phyloP scores from a whole-genome alignment of 2,113 vertebrate genomes.

The Orthonyx spaldingii region DNA sequence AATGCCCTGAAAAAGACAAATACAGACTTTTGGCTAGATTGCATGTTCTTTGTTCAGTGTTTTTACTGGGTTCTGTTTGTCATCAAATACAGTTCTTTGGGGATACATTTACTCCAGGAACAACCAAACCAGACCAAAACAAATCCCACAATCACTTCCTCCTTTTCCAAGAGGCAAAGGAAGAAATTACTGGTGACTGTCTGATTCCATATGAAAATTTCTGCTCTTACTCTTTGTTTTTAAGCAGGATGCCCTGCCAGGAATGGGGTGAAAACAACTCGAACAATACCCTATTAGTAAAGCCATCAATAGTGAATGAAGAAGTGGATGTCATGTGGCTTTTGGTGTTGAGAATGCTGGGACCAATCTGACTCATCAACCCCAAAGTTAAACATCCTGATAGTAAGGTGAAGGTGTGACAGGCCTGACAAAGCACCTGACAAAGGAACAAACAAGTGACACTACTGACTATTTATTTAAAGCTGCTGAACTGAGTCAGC shows the following conservation, averaged over 20 bases:
- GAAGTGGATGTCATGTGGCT: not conserved
- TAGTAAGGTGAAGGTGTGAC: not conserved
- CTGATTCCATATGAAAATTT: not conserved
- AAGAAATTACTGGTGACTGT: not conserved
- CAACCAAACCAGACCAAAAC: not conserved
- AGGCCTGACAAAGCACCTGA: not conserved
- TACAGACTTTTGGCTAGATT: not conserved
- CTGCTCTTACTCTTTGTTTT: not conserved
- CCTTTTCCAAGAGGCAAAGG: not conserved
- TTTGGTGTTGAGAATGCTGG: not conserved
- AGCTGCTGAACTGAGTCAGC: not conserved
- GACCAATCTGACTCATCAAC: not conserved
- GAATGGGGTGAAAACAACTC: not conserved
- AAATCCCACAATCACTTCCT: not conserved
- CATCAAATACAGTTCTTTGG: not conserved
- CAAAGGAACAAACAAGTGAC: not conserved
- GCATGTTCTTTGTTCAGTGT: not conserved
- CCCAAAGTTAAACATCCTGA: not conserved
- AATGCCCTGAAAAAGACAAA: not conserved
- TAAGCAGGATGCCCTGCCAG: not conserved
- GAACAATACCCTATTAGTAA: not conserved
- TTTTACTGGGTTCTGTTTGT: not conserved
- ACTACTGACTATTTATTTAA: too few relatives aligned
- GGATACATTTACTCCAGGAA: not conserved
- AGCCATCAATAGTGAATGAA: not conserved